Evolutionary conservation across 2,797 vertebrate species (phyloP).

Genomic region (Notolepis coatsorum): DNA sequence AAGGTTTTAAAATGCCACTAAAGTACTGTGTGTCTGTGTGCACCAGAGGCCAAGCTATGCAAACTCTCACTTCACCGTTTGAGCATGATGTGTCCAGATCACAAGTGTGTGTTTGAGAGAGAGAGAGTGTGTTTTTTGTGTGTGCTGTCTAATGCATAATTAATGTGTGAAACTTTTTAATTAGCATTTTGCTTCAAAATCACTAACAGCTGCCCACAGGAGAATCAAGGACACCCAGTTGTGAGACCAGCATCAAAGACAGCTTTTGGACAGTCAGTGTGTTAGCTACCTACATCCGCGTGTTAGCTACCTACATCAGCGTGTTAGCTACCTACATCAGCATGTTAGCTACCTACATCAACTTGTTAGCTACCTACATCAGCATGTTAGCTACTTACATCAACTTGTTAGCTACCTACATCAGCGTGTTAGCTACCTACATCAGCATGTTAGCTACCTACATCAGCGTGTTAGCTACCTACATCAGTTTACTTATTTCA

Average conservation of each 20-base stretch:
- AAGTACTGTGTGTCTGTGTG: conserved; percentile 49
- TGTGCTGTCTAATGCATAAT: conserved; percentile 78
- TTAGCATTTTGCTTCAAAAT: conserved; percentile 86
- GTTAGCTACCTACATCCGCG: no score
- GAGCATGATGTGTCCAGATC: conserved; percentile 99
- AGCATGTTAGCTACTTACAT: no score
- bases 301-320: no score
- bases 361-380: no score
- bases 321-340: no score
- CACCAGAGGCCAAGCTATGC: conserved; percentile 80
- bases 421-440: no score
- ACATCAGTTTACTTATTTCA: no score
- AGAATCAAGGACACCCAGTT: conserved; percentile 67
- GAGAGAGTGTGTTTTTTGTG: conserved; percentile 78
- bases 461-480: no score
- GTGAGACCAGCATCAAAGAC: conserved; percentile 76
- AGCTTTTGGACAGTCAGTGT: no score
- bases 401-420: no score
- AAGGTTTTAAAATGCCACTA: conserved; percentile 48
- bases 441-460: no score
- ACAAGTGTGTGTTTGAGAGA: conserved; percentile 69
- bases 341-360: no score
- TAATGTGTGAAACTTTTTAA: conserved; percentile 82
- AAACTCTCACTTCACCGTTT: conserved; percentile 82
- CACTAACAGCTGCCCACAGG: conserved; percentile 86